These are phyloP conservation scores for Zoanthus sociatus DNA, from an alignment of 92 coral and sea anemone species.

Conservation along the genomic window DNA sequence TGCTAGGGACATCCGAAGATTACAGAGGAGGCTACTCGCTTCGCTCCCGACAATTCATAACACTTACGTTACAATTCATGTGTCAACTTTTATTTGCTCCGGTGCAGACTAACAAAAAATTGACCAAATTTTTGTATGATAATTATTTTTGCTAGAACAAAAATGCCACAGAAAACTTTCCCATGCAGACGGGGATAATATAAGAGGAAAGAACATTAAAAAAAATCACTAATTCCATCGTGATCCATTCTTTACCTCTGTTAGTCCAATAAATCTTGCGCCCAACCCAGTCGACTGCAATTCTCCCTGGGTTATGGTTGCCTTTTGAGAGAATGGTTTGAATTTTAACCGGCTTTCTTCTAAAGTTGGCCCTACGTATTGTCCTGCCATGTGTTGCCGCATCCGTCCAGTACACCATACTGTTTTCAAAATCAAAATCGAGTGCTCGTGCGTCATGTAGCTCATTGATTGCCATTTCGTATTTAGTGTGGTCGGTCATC, in stretches of 20 bases:
- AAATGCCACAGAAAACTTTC: too few relatives aligned
- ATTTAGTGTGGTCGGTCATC: constrained; percentile 78
- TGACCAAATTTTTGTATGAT: too few relatives aligned
- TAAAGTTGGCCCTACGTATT: constrained; percentile 76
- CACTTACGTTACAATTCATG: too few relatives aligned
- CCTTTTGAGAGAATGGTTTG: constrained; percentile 67
- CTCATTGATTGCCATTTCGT: constrained; percentile 65
- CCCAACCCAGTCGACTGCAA: constrained; percentile 98
- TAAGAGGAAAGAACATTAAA: neutral
- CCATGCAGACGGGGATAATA: too few relatives aligned
- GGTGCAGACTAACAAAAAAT: too few relatives aligned
- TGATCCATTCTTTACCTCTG: constrained; percentile 46
- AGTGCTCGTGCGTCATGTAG: constrained; percentile 77
- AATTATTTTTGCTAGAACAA: too few relatives aligned
- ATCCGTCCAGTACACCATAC: constrained; percentile 92
- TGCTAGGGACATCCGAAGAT: too few relatives aligned
- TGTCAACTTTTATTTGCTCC: neutral
- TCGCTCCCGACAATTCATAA: too few relatives aligned
- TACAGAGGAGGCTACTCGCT: too few relatives aligned
- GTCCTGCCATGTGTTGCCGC: constrained; percentile 25
- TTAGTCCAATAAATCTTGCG: constrained; percentile 95
- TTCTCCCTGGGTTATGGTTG: constrained; percentile 61
- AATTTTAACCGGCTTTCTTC: constrained; percentile 51
- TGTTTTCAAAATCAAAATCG: constrained; percentile 80
- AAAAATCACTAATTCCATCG: neutral